Conservation (phyloP, 2,113 vertebrate species). For the Cygnus atratus region DNA sequence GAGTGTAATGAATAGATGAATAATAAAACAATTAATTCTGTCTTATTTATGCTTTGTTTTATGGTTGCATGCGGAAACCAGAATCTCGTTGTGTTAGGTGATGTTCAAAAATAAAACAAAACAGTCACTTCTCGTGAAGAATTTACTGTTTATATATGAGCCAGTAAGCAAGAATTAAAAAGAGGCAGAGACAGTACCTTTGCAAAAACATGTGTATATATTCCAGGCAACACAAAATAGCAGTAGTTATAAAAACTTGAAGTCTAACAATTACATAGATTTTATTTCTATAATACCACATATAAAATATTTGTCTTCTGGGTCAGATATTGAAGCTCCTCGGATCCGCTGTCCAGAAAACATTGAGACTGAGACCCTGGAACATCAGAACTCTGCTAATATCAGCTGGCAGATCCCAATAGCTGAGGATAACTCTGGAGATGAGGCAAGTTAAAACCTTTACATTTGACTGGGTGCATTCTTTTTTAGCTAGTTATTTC, state of each 20-base stretch:
- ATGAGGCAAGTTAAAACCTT: slow-evolving; percentile 80
- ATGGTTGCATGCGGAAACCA: neutral
- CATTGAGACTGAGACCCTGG: slow-evolving; percentile 82
- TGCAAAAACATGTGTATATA: neutral
- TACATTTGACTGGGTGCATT: neutral
- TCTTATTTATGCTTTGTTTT: neutral
- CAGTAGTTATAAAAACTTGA: neutral
- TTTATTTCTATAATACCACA: neutral
- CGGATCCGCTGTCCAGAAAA: slow-evolving; percentile 85
- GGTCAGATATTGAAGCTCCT: slow-evolving; percentile 87
- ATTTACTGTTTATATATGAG: neutral
- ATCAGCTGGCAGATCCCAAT: slow-evolving; percentile 86
- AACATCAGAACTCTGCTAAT: slow-evolving; percentile 87
- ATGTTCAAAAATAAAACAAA: neutral
- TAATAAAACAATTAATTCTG: neutral
- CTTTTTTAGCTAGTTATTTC: neutral
- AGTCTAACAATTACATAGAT: neutral
- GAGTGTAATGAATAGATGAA: neutral
- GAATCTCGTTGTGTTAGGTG: neutral
- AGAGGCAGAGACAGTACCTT: neutral
- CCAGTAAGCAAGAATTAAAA: neutral
- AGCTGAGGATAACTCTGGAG: slow-evolving; percentile 87
- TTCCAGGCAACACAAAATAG: neutral
- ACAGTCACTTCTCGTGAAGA: neutral
- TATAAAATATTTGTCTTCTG: slow-evolving; percentile 37